phyloP scores from a whole-genome alignment of 2,888 invertebrate genomes.

The Chrysopilus asiliformis region DNA sequence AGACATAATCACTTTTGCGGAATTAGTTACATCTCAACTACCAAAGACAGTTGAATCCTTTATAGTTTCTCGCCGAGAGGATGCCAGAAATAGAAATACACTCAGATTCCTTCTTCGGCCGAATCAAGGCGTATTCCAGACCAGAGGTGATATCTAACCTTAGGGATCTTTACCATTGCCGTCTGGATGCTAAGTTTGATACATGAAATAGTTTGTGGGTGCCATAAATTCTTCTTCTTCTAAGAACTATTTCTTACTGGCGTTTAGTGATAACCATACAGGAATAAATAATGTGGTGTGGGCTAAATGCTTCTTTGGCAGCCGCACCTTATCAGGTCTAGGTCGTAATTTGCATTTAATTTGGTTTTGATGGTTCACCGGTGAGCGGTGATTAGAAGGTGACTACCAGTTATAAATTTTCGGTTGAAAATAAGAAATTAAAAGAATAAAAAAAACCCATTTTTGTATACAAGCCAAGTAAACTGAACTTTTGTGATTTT shows the following conservation, averaged over 20 bases:
- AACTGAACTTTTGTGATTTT: too few relatives aligned
- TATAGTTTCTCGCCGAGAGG: not conserved
- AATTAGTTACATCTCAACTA: slow-evolving; percentile 5
- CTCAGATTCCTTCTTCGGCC: not conserved
- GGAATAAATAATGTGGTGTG: too few relatives aligned
- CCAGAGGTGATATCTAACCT: not conserved
- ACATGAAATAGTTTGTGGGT: slow-evolving; percentile 2
- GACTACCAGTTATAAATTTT: not conserved
- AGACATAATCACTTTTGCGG: slow-evolving; percentile 6
- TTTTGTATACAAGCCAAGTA: too few relatives aligned
- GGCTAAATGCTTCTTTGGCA: slow-evolving; percentile 6
- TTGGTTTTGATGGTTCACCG: slow-evolving; percentile 7
- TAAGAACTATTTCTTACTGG: too few relatives aligned
- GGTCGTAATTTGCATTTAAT: slow-evolving; percentile 9
- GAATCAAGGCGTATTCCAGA: not conserved
- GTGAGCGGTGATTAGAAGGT: not conserved
- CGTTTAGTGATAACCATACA: too few relatives aligned
- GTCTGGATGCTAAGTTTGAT: not conserved
- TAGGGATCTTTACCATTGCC: not conserved
- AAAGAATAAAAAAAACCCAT: too few relatives aligned
- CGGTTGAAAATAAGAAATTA: too few relatives aligned
- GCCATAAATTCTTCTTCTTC: too few relatives aligned
- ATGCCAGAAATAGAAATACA: not conserved
- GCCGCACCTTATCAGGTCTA: slow-evolving; percentile 5
- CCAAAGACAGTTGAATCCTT: slow-evolving; percentile 1